Conservation (phyloP, 2,113 vertebrate genomes). For the Apteryx owenii region DNA sequence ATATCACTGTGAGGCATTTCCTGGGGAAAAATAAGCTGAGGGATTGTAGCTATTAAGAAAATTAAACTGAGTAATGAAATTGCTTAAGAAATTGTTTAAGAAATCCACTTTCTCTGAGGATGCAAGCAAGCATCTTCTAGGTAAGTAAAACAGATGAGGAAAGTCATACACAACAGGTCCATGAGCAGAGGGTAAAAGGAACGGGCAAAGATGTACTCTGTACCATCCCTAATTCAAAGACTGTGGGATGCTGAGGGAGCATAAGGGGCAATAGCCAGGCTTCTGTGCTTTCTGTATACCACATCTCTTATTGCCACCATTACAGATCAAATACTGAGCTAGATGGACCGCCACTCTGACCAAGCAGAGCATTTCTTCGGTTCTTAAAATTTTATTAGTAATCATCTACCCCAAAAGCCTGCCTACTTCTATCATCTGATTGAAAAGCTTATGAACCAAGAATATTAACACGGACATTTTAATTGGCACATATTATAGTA, state of each 20-base stretch:
- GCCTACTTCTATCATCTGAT: neutral
- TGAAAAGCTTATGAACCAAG: neutral
- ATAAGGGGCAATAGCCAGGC: accelerated
- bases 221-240: neutral
- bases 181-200: neutral
- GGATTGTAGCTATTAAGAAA: neutral
- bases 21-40: neutral
- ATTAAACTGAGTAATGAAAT: neutral
- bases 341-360: neutral
- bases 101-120: neutral
- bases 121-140: neutral
- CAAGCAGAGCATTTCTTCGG: neutral
- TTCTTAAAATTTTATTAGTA: neutral
- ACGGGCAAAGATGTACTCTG: accelerated
- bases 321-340: neutral
- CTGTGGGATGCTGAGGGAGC: neutral
- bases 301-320: accelerated
- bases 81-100: neutral
- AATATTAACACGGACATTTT: neutral
- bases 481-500: neutral
- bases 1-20: neutral
- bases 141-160: neutral
- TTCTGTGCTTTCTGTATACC: neutral
- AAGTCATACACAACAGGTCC: neutral
- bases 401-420: neutral